Conservation (phyloP, 1,140 invertebrate genomes). For the Ruditapes philippinarum region DNA sequence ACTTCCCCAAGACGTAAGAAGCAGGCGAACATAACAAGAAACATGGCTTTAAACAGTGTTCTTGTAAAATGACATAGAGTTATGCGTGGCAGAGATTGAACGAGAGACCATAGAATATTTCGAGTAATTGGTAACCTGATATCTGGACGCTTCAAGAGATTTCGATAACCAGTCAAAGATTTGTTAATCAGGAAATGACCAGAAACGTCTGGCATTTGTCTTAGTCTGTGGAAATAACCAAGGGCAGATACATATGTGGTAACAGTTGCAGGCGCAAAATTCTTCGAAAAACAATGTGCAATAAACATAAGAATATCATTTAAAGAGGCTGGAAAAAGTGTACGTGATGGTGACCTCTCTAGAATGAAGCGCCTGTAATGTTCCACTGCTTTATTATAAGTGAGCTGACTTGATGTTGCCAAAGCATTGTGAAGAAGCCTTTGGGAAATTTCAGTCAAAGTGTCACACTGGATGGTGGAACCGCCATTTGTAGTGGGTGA, state of each 20-base stretch:
- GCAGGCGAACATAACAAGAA: slow-evolving; percentile 3
- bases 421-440: not conserved
- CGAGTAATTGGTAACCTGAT: not conserved
- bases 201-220: not conserved
- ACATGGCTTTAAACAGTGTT: slow-evolving; percentile 47
- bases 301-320: not conserved
- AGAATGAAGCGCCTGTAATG: not conserved
- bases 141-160: not conserved
- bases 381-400: slow-evolving; percentile 15
- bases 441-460: not conserved
- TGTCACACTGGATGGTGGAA: too few relatives aligned
- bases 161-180: not conserved
- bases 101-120: not conserved
- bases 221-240: not conserved
- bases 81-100: not conserved
- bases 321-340: not conserved
- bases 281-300: not conserved
- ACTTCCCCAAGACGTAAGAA: slow-evolving; percentile 34
- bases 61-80: not conserved
- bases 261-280: not conserved
- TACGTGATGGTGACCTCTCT: not conserved
- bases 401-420: not conserved
- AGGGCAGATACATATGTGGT: slow-evolving; percentile 39
- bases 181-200: not conserved
- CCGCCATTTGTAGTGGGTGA: not conserved